Evolutionary conservation across 2,888 invertebrate genomes (phyloP), one percentile per base, ranked within the genome.

Genomic region (Hoplodrina blanda): DNA sequence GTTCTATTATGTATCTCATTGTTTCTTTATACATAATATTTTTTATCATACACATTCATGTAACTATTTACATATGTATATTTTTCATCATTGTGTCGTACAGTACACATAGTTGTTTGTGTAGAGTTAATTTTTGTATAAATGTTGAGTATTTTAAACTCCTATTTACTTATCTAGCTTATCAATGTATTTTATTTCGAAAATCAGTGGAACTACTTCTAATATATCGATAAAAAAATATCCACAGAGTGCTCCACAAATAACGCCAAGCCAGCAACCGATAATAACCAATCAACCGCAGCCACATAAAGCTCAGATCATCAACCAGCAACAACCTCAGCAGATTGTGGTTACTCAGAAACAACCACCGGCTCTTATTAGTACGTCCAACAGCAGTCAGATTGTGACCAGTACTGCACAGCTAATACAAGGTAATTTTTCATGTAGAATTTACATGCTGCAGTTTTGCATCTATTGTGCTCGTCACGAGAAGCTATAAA

Each of bases 301-400:
- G 83, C 94, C 96, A 0, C 97, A 97, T 50, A 97, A 97, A 13
- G 97, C 95, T 0, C 95, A 94, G 80, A 90, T 96, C 7, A 89
- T 94, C 81, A 85, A 95, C 91, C 96, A 80, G 63, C 82, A 86
- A 4, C 93, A 93, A 44, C 70, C 83, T 0, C 96, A 94, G 50
- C 96, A 96, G 76, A 93, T 95, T 1, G 88, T 95, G 33, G 93
- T 95, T 1, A 93, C 94, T 0, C 94, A 94, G 69, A 95, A 95
- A 73, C 93, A 95, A 84, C 93, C 95, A 2, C 94, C 95, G 0
- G 92, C 94, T 0, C 80, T 95, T 0, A 94, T 95, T 57, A 91
- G 89, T 62, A 92, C 94, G 0, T 87, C 93, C 0, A 81, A 87
- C 0, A 87, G 82, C 81, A 94, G 87, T 83, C 93, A 91, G 60